These are phyloP conservation scores for Chelon auratus DNA, from an alignment of 2,797 vertebrate species.

Conservation along the genomic window DNA sequence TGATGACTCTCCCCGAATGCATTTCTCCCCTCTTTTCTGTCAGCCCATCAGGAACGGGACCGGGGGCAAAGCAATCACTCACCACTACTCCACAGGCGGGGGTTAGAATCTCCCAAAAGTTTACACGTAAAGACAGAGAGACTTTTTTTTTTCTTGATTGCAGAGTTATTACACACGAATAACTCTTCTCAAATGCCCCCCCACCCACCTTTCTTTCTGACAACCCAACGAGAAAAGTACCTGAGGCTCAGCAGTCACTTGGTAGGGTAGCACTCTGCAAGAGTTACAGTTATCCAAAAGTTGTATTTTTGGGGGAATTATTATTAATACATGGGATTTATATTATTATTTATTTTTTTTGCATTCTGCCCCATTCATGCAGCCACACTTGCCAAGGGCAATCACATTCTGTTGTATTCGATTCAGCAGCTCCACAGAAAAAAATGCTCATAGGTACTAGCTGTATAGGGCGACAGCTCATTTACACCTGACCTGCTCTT, in stretches of 20 bases:
- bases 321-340: not conserved
- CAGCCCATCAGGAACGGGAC: constrained; percentile 68
- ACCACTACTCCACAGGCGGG: constrained; percentile 49
- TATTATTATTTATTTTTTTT: not conserved
- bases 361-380: constrained; percentile 41
- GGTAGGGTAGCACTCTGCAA: constrained; percentile 30
- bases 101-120: constrained; percentile 59
- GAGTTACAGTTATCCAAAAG: constrained; percentile 52
- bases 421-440: constrained; percentile 40
- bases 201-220: constrained; percentile 24
- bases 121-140: constrained; percentile 58
- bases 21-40: constrained; percentile 53
- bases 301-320: constrained; percentile 20
- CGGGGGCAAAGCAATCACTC: constrained; percentile 73
- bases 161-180: constrained; percentile 69
- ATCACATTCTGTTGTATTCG: constrained; percentile 27
- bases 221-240: constrained; percentile 50
- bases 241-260: constrained; percentile 57
- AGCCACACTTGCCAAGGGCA: constrained; percentile 59
- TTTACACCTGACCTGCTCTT: constrained; percentile 43
- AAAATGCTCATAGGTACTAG: constrained; percentile 52
- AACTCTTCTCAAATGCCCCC: constrained; percentile 50
- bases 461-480: constrained; percentile 42
- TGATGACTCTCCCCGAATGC: constrained; percentile 74
- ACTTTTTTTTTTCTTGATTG: constrained; percentile 54